Conservation (phyloP, 2,888 invertebrate species). For the Eupsilia transversa region DNA sequence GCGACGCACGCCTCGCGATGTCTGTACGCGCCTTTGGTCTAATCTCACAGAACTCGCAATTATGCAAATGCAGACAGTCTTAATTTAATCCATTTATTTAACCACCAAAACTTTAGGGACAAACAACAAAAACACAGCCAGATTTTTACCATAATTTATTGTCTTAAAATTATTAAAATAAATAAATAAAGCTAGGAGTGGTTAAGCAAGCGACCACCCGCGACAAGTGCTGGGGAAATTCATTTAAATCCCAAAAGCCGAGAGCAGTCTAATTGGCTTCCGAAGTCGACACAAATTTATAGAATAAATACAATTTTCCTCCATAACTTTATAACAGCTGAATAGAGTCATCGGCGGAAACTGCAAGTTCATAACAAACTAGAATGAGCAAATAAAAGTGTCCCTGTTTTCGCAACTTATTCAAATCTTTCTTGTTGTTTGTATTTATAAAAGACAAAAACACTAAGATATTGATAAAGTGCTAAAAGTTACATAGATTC, state of each 20-base stretch:
- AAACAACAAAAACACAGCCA: slow-evolving; percentile 46
- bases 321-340: slow-evolving; percentile 61
- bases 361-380: slow-evolving; percentile 53
- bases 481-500: not conserved
- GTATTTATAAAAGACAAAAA: slow-evolving; percentile 16
- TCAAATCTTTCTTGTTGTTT: slow-evolving; percentile 17
- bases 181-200: slow-evolving; percentile 71
- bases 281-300: slow-evolving; percentile 67
- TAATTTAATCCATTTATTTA: slow-evolving; percentile 21
- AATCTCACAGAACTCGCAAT: slow-evolving; percentile 22
- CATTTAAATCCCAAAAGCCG: slow-evolving; percentile 70
- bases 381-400: slow-evolving; percentile 56
- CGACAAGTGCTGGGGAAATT: slow-evolving; percentile 65
- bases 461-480: slow-evolving; percentile 20
- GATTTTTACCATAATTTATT: slow-evolving; percentile 68
- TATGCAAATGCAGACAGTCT: slow-evolving; percentile 22
- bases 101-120: slow-evolving; percentile 14
- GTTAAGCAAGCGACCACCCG: slow-evolving; percentile 61
- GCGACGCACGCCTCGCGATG: too few relatives aligned
- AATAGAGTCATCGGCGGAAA: slow-evolving; percentile 56
- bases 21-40: too few relatives aligned
- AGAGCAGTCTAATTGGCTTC: slow-evolving; percentile 68
- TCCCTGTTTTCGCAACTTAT: slow-evolving; percentile 24
- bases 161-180: slow-evolving; percentile 72
- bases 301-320: slow-evolving; percentile 64